These are phyloP conservation scores for Sebastes taczanowskii DNA, from an alignment of 2,797 vertebrate species.

Conservation along the genomic window DNA sequence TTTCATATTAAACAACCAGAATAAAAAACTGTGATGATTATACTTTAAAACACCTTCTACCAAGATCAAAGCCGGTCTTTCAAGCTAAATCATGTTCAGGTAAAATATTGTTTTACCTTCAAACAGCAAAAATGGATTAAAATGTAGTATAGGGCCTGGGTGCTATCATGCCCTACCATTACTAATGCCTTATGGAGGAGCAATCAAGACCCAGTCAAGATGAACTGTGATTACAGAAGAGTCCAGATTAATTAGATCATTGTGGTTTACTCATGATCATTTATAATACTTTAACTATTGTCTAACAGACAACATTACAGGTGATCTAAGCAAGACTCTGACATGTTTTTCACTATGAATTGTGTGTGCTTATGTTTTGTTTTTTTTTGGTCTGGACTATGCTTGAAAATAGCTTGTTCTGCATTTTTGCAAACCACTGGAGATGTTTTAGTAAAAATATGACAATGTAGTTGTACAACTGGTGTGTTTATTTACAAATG, in stretches of 20 bases:
- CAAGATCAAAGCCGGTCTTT: background rate
- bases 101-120: background rate
- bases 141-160: background rate
- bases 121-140: background rate
- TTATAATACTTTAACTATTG: background rate
- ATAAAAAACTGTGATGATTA: background rate
- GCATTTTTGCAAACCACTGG: no score
- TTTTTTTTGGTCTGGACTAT: no score
- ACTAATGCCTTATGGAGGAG: background rate
- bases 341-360: no score
- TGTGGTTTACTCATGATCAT: background rate
- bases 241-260: background rate
- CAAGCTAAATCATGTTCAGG: background rate
- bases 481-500: no score
- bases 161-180: background rate
- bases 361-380: no score
- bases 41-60: background rate
- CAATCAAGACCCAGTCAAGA: background rate
- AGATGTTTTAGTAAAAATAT: no score
- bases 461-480: no score
- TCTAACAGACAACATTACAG: no score
- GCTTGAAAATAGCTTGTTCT: no score
- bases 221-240: background rate
- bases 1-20: background rate
- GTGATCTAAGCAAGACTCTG: no score